Base-by-base conservation (phyloP, 2,888 invertebrate genomes). In the Apodemia zela region DNA sequence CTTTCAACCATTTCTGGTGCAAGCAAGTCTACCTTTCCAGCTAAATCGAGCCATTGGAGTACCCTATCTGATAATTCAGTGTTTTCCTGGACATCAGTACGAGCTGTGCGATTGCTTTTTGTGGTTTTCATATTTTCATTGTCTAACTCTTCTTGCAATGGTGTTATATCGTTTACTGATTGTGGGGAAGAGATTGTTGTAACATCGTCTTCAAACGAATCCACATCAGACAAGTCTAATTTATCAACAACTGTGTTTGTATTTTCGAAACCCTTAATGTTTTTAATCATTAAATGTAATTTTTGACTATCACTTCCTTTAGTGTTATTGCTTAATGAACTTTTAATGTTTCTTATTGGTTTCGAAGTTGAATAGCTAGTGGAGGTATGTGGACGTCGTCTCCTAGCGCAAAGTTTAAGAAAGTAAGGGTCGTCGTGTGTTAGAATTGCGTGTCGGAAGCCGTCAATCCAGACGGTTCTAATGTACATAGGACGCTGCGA, bases 31-130 rank as follows among this genome's bases (percentile, higher is more conserved):
- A 92, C 88, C 74, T 93, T 93, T 0, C 94, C 95, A 0, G 96
- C 96, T 64, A 96, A 84, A 77, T 96, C 96, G 69, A 97, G 76
- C 97, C 97, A 97, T 72, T 96, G 95, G 4, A 96, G 82, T 0
- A 97, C 97, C 63, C 96, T 91, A 66, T 96, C 96, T 0, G 96
- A 92, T 21, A 92, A 72, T n/a, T 89, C 90, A 0, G 82, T 88
- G 67, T 80, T 85, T 60, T 85, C 85, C 65, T 82, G 81, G 0
- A 71, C 73, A 2, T 90, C 89, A 1, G 71, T 71, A 61, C 88
- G 77, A 8, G 82, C 76, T 0, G 90, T 89, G 67, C 89, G 79
- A 67, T 88, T 89, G n/a, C 76, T 77, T 70, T 79, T 81, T 33
- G 83, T 72, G 60, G 81, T 77, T 70, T 76, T 87, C 90, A 89